Evolutionary conservation across 2,797 vertebrate species (phyloP).

Genomic region (Sebastes nivosus): DNA sequence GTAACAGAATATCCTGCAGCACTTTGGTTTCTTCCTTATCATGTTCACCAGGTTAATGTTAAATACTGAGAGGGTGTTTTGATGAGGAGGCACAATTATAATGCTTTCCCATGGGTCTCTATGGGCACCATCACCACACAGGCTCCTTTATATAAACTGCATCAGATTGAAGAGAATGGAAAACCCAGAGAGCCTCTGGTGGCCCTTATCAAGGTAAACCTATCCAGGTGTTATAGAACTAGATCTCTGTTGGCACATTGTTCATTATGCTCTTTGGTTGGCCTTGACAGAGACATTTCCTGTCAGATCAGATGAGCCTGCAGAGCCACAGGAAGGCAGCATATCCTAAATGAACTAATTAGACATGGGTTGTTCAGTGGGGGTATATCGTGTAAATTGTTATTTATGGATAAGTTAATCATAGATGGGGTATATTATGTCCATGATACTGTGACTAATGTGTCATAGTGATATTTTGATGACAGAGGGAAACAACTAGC

Average conservation of each 20-base stretch:
- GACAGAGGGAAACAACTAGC: too few relatives aligned
- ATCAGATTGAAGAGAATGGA: constrained; percentile 46
- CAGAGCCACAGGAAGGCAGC: neutral
- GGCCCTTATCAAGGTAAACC: constrained; percentile 69
- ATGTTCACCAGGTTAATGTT: constrained; percentile 1
- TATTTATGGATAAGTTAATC: neutral
- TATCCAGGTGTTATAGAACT: constrained; percentile 57
- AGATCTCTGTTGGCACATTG: constrained; percentile 53
- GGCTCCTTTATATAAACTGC: constrained; percentile 51
- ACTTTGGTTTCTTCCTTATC: neutral
- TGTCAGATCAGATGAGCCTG: constrained; percentile 35
- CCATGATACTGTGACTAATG: neutral
- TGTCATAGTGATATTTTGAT: neutral
- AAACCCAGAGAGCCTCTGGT: constrained; percentile 30
- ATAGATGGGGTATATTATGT: neutral
- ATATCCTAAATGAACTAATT: neutral
- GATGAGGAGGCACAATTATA: constrained; percentile 25
- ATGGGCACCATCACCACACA: constrained; percentile 38
- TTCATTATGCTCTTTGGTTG: constrained; percentile 44
- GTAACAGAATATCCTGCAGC: neutral
- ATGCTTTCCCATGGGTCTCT: constrained; percentile 47
- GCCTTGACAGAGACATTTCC: constrained; percentile 42
- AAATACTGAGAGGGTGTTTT: constrained; percentile 33
- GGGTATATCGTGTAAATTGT: neutral
- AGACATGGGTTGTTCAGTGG: neutral